A percentile compares a stretch with the other conserved stretches of the same genome.
Evolutionary conservation across 2,888 invertebrate species (phyloP).

Genomic region (Tetragnatha montana): DNA sequence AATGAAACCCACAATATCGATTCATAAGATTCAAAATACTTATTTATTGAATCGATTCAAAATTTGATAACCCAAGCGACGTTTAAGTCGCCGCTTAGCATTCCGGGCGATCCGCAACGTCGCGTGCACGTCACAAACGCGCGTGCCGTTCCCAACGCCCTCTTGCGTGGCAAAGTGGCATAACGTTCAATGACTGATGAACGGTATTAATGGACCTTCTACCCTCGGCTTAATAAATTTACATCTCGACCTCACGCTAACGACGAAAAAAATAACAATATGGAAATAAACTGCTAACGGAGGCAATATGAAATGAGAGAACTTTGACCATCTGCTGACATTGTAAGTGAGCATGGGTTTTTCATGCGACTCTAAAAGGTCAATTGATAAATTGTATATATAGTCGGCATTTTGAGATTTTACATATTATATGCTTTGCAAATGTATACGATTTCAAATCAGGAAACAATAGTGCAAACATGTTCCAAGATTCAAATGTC

Average conservation of each 20-base stretch:
- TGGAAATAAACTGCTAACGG: neutral
- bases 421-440: too few species aligned
- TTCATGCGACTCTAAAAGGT: neutral
- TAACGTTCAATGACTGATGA: constrained; percentile 57
- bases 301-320: too few species aligned
- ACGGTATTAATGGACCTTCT: constrained; percentile 50
- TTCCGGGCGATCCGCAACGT: neutral
- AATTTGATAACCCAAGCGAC: too few species aligned
- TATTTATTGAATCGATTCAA: too few species aligned
- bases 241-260: constrained; percentile 38
- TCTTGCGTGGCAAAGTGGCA: constrained; percentile 63
- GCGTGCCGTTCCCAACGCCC: constrained; percentile 34
- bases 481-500: too few species aligned
- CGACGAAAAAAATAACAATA: constrained; percentile 19
- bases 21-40: too few species aligned
- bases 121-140: constrained; percentile 29
- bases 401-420: too few species aligned
- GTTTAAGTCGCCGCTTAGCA: neutral
- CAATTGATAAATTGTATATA: too few species aligned
- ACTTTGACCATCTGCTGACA: too few species aligned
- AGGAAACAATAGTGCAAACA: too few species aligned
- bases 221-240: constrained; percentile 53
- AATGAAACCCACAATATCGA: too few species aligned
- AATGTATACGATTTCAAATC: too few species aligned
- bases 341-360: neutral